Conservation (phyloP, 2,113 vertebrate species). For the Corvus moneduloides region DNA sequence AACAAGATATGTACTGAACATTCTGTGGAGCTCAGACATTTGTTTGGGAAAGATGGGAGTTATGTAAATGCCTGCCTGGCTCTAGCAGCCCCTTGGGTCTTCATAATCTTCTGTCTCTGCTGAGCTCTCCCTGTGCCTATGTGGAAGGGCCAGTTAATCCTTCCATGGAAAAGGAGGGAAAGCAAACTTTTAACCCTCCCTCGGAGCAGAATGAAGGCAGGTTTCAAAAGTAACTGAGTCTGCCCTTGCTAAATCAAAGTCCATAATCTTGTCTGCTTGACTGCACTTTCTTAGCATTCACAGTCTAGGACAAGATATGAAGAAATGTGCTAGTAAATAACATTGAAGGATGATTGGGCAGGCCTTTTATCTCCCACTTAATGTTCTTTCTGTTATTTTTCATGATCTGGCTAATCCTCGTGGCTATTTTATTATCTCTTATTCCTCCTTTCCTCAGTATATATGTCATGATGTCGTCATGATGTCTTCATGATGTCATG, state of each 20-base stretch:
- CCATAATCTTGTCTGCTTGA: neutral
- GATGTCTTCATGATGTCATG: neutral
- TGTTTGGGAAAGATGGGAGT: neutral
- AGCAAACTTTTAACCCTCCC: neutral
- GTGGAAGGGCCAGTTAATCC: neutral
- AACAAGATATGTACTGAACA: neutral
- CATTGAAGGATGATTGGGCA: neutral
- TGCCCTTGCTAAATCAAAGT: neutral
- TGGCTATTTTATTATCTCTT: neutral
- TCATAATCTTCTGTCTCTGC: neutral
- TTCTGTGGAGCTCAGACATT: neutral
- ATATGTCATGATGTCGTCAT: neutral
- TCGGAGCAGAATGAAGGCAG: neutral
- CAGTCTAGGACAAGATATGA: neutral
- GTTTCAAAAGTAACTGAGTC: neutral
- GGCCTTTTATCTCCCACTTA: neutral
- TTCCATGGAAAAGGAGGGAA: neutral
- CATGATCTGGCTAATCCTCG: neutral
- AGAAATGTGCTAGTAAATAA: neutral
- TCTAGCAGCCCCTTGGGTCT: neutral
- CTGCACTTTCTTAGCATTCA: neutral
- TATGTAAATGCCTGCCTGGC: neutral
- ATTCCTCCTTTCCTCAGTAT: neutral
- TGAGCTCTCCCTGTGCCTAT: neutral
- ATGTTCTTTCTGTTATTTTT: neutral